Evolutionary conservation across 1,140 invertebrate species (phyloP).

Genomic region (Drosophila kikkawai): DNA sequence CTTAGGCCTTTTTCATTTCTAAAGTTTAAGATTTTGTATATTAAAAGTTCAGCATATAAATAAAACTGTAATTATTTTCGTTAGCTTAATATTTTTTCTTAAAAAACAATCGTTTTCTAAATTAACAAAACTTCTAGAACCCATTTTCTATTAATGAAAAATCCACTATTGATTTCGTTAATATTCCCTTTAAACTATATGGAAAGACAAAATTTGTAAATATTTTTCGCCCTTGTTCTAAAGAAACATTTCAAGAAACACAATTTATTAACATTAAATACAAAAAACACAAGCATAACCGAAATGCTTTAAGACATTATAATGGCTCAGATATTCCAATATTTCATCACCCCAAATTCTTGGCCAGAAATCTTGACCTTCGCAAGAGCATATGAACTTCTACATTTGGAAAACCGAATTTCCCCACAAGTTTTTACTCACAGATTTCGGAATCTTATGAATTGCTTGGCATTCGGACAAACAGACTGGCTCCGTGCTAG

Average conservation of each 20-base stretch:
- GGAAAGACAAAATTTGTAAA: background rate
- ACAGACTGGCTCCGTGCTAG: slow-evolving; percentile 10
- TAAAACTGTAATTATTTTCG: background rate
- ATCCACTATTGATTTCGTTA: background rate
- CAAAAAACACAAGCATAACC: background rate
- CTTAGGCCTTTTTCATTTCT: background rate
- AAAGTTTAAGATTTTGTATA: background rate
- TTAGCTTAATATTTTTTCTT: background rate
- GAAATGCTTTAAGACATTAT: background rate
- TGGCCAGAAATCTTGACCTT: slow-evolving; percentile 29
- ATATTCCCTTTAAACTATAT: too few species aligned
- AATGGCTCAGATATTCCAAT: slow-evolving; percentile 14
- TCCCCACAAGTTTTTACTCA: slow-evolving; percentile 20
- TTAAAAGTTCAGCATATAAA: background rate
- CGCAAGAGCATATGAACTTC: slow-evolving; percentile 34
- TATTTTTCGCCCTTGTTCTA: slow-evolving; percentile 1
- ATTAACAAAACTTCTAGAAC: background rate
- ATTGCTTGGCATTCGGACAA: slow-evolving; percentile 49
- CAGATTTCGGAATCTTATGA: slow-evolving; percentile 33
- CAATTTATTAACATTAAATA: slow-evolving; percentile 1
- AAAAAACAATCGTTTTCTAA: background rate
- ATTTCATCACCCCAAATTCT: slow-evolving; percentile 3
- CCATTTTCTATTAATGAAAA: background rate
- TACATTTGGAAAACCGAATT: slow-evolving; percentile 24
- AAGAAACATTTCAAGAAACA: background rate